A percentile compares a stretch with the other conserved stretches of the same genome.
These are phyloP conservation scores for Chrysochloris asiatica DNA, from an alignment of 2,113 vertebrate genomes.

Conservation along the genomic window DNA sequence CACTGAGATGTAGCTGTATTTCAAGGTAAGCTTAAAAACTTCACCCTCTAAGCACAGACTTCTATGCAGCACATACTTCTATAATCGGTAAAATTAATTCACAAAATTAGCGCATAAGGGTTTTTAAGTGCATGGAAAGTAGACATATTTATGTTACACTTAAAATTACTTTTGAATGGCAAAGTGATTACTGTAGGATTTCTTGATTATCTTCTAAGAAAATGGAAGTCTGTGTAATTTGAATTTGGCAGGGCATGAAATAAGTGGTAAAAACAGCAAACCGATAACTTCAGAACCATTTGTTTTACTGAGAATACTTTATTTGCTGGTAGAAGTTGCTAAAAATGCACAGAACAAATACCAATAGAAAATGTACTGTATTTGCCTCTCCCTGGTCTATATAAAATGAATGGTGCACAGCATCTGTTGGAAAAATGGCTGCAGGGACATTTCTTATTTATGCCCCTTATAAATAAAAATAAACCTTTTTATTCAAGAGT, in stretches of 20 bases:
- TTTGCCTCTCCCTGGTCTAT: slow-evolving; percentile 88
- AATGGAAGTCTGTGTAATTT: slow-evolving; percentile 84
- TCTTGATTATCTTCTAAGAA: slow-evolving; percentile 81
- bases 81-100: slow-evolving; percentile 87
- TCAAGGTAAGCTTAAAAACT: slow-evolving; percentile 88
- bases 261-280: slow-evolving; percentile 89
- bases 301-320: slow-evolving; percentile 90
- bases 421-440: slow-evolving; percentile 90
- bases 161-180: slow-evolving; percentile 84
- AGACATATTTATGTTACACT: slow-evolving; percentile 85
- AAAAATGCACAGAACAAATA: slow-evolving; percentile 92
- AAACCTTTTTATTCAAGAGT: slow-evolving; percentile 90
- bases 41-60: slow-evolving; percentile 89
- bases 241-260: slow-evolving; percentile 85
- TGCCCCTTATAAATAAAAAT: slow-evolving; percentile 92
- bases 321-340: slow-evolving; percentile 92
- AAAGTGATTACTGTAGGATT: slow-evolving; percentile 71
- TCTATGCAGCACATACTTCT: slow-evolving; percentile 88
- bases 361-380: slow-evolving; percentile 89
- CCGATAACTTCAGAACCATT: slow-evolving; percentile 89
- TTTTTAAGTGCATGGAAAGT: slow-evolving; percentile 87
- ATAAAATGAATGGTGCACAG: slow-evolving; percentile 89
- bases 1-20: slow-evolving; percentile 89
- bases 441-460: slow-evolving; percentile 87
- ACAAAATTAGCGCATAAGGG: slow-evolving; percentile 88